phyloP scores from a whole-genome alignment of 2,797 vertebrate genomes.

The Kryptolebias ocellatus region DNA sequence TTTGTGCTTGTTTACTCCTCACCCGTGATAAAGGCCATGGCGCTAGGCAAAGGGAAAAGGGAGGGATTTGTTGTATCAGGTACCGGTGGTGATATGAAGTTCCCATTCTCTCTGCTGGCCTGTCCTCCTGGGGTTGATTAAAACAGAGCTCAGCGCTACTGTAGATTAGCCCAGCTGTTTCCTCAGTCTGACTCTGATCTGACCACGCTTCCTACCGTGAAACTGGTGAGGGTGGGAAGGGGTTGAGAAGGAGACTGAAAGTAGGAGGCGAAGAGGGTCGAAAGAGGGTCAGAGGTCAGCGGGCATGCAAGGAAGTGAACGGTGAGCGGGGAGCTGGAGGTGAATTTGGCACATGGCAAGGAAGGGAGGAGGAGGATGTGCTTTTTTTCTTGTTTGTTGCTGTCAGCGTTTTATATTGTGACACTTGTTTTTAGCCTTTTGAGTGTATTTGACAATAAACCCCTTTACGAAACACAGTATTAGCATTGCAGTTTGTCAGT shows the following conservation, averaged over 20 bases:
- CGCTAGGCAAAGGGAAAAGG: conserved; percentile 60
- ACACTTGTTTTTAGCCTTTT: conserved; percentile 45
- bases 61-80: conserved; percentile 63
- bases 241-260: conserved; percentile 38
- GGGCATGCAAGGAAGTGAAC: conserved; percentile 56
- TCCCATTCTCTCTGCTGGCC: conserved; percentile 62
- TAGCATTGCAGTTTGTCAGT: background rate
- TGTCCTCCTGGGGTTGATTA: conserved; percentile 69
- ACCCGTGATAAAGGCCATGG: conserved; percentile 69
- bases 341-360: conserved; percentile 54
- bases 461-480: too few relatives aligned
- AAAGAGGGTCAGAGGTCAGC: conserved; percentile 44
- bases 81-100: conserved; percentile 70
- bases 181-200: conserved; percentile 71
- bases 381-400: conserved; percentile 26
- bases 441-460: conserved; percentile 10
- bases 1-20: conserved; percentile 61
- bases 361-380: conserved; percentile 68
- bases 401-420: conserved; percentile 32
- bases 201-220: conserved; percentile 67
- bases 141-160: conserved; percentile 66
- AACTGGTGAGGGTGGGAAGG: conserved; percentile 20
- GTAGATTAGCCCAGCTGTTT: conserved; percentile 82
- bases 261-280: conserved; percentile 36
- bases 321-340: conserved; percentile 50